Base-by-base conservation (phyloP, 2,113 vertebrate species). In the Ceyx cyanopectus region DNA sequence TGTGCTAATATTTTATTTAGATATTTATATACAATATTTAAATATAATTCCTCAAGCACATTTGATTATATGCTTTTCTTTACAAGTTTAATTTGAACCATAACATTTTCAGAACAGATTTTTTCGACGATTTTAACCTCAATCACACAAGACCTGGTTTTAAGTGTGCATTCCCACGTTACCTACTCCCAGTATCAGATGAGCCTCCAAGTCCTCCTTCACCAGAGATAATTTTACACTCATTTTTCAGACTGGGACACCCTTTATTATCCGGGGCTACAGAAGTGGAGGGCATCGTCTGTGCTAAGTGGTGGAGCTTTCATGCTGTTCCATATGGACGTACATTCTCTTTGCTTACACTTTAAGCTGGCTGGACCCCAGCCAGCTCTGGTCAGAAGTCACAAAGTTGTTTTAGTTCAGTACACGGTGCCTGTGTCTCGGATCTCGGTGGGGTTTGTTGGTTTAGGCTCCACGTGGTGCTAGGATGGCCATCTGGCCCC, bases 301-400 rank as follows among this genome's bases (percentile, higher is more conserved):
- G 95, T 30, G 83, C 15, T 12, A 48, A 87, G 85, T 0, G 54
- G 81, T 62, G 75, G 94, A 96, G 93, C 90, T 95, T 46, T 79
- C 2, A 24, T 91, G 90, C 75, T 20, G 24, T 85, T 92, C 95
- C 95, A 95, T 94, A 96, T 95, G 95, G 95, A 91, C 87, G 1
- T 22, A 54, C 12, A 87, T 80, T 87, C 92, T 66, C 85, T 14
- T 46, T 16, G 58, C 87, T 91, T 65, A 58, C 85, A 51, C 81
- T 66, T 76, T 6, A 85, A 88, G 89, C 95, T 90, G 92, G 92
- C 91, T 96, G 95, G 94, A 93, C 76, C 80, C 9, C 89, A 90
- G 95, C 95, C 95, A 96, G 92, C 91, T 90, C 89, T 70, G 95
- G 95, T 95, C 92, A 94, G 89, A 90, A 96, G 95, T 94, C 95